Evolutionary conservation across 2,113 vertebrate species (phyloP).

Genomic region (Ciconia stormi): DNA sequence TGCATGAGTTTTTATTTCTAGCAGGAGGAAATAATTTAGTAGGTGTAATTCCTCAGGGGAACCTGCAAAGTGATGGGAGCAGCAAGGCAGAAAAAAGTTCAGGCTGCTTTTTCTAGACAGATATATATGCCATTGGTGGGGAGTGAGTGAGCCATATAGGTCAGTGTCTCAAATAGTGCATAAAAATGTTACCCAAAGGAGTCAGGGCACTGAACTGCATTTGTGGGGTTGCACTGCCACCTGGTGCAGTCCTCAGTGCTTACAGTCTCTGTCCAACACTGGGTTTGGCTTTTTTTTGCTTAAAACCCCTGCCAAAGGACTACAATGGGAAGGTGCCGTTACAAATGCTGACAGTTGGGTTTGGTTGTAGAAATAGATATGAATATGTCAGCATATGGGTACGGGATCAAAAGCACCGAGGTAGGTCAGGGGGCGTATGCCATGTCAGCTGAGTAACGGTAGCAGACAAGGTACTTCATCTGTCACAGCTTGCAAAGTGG

Average conservation of each 20-base stretch:
- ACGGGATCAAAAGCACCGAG: background rate
- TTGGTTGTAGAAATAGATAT: background rate
- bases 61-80: background rate
- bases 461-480: too few species aligned
- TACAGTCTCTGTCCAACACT: background rate
- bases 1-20: background rate
- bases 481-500: background rate
- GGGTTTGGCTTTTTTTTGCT: background rate
- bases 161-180: background rate
- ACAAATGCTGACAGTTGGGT: background rate
- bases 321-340: background rate
- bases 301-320: background rate
- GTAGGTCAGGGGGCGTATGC: accelerated
- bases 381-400: background rate
- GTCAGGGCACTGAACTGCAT: accelerated
- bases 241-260: background rate
- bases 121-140: background rate
- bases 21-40: background rate
- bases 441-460: accelerated
- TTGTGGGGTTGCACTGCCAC: conserved; percentile 3
- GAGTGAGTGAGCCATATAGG: background rate
- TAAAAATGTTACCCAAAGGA: background rate
- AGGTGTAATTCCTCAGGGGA: background rate
- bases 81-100: background rate
- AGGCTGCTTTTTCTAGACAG: background rate